Conservation (phyloP, 30 jellyfish, hydroid and myxozoan genomes). For the Cassiopea xamachana region DNA sequence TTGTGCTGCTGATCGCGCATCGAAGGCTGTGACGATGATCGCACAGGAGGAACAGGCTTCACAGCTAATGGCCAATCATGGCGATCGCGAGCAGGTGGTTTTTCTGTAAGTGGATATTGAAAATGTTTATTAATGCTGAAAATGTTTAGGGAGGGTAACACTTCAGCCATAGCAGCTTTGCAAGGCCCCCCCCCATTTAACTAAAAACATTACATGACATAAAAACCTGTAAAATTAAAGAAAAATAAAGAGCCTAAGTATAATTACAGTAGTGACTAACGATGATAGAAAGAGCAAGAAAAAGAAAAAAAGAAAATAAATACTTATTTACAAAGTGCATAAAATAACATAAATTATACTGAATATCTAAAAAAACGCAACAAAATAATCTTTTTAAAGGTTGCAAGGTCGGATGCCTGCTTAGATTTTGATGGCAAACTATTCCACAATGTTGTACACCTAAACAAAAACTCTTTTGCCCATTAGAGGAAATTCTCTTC, state of each 20-base stretch:
- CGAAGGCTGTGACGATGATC: constrained; percentile 73
- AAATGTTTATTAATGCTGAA: background rate
- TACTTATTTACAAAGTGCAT: too few relatives aligned
- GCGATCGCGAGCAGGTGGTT: constrained; percentile 36
- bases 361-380: too few relatives aligned
- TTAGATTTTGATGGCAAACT: too few relatives aligned
- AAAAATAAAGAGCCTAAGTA: background rate
- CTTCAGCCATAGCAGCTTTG: background rate
- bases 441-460: too few relatives aligned
- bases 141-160: background rate
- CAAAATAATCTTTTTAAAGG: too few relatives aligned
- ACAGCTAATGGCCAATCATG: constrained; percentile 56
- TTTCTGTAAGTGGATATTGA: background rate
- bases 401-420: too few relatives aligned
- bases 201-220: background rate
- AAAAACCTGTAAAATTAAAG: background rate
- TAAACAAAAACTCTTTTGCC: too few relatives aligned
- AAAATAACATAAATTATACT: too few relatives aligned
- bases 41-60: constrained; percentile 69
- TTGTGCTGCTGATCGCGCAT: constrained; percentile 31
- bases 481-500: too few relatives aligned
- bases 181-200: background rate
- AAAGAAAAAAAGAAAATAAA: too few relatives aligned
- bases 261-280: too few relatives aligned
- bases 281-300: too few relatives aligned